Conservation (phyloP, 1,140 invertebrate genomes). For the Magallana angulata region DNA sequence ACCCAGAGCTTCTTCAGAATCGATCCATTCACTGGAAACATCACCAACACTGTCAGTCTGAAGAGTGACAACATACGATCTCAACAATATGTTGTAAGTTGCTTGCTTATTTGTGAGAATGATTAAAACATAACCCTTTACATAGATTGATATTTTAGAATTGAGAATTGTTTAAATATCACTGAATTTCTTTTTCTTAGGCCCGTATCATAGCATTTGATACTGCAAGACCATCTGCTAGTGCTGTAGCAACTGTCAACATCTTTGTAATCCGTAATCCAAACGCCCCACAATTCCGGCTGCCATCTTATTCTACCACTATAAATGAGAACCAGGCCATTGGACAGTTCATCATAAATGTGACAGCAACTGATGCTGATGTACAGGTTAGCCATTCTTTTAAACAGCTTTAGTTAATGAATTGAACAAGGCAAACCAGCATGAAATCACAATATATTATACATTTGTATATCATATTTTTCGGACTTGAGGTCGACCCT, state of each 20-base stretch:
- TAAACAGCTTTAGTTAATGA: not conserved
- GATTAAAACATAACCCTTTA: not conserved
- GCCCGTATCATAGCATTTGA: constrained; percentile 92
- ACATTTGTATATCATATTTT: too few species aligned
- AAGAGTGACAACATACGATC: constrained; percentile 46
- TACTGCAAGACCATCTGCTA: constrained; percentile 89
- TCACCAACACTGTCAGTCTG: constrained; percentile 55
- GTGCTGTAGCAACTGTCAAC: constrained; percentile 91
- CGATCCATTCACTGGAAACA: constrained; percentile 52
- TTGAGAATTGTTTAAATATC: not conserved
- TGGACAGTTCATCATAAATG: constrained; percentile 87
- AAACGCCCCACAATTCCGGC: constrained; percentile 90
- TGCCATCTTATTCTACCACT: constrained; percentile 86
- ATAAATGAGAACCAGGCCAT: constrained; percentile 90
- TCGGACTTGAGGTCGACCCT: too few species aligned
- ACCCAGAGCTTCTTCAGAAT: constrained; percentile 62
- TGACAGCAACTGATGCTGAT: constrained; percentile 80
- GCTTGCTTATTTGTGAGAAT: not conserved
- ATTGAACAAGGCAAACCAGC: too few species aligned
- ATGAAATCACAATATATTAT: too few species aligned
- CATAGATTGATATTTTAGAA: not conserved
- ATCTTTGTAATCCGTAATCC: constrained; percentile 86
- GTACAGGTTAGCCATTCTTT: not conserved
- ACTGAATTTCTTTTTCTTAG: constrained; percentile 45
- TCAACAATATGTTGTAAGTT: constrained; percentile 40